Base-by-base conservation (phyloP, 2,888 invertebrate genomes). In the Sylvicola fuscatus region DNA sequence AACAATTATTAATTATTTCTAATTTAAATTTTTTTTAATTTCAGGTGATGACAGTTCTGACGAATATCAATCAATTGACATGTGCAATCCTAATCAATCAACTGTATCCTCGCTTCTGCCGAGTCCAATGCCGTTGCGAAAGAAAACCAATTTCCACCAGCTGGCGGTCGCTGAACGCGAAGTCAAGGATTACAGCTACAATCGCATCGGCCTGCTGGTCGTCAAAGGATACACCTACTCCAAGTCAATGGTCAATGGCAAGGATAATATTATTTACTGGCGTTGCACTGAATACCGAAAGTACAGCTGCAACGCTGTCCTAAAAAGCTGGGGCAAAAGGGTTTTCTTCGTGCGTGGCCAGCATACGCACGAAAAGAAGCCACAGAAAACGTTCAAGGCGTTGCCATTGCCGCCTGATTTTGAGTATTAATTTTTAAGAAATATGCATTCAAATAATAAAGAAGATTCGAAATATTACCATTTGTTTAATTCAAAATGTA, bases 181-280 rank as follows among this genome's bases (percentile, higher is more conserved):
- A 21, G 21, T 21, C 21, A 21, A 21, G 21, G 29, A 29, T 4
- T 29, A 29, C 14, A 13, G 29, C n/a, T 29, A 58, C 38, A 57
- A 55, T 32, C 50, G 44, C 34, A 51, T 53, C 1, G 57, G 57
- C 0, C 51, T 54, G 31, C 43, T 58, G 34, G 46, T 58, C 3
- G 47, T 51, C 38, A 39, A 49, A 5, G 49, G 49, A n/a, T 44
- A 49, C 38, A 45, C 48, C 1, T 58, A 45, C 37, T 47, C 49
- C 14, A 45, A 49, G 7, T 46, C 50, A 26, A 42, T 47, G 3
- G 42, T 45, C 26, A 49, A 49, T 29, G 47, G 49, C 8, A 34
- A 38, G 0, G 45, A 49, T 3, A 51, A 48, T 31, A 37, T 47
- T 14, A 49, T 52, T 3, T 42, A 49, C 29, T 58, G 58, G 56